Conservation (phyloP, 2,888 invertebrate genomes). For the Suillia variegata region DNA sequence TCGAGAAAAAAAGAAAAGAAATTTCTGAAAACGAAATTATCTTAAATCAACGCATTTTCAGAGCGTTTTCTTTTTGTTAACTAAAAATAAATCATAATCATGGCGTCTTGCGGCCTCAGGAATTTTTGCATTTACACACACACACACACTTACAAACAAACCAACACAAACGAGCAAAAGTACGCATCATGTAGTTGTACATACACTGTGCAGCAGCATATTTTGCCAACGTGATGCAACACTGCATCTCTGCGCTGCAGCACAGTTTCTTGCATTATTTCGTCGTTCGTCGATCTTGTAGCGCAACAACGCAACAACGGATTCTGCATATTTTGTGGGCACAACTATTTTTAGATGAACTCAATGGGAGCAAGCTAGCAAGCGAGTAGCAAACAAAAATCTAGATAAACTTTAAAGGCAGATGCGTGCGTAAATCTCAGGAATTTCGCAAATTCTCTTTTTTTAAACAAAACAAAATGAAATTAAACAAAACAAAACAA, state of each 20-base stretch:
- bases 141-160: too few species aligned
- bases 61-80: too few species aligned
- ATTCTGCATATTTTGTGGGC: neutral
- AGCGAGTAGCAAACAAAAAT: neutral
- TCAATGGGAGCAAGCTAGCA: neutral
- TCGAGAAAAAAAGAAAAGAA: too few species aligned
- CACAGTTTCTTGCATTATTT: neutral
- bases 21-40: too few species aligned
- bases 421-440: neutral
- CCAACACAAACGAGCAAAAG: too few species aligned
- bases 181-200: too few species aligned
- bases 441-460: neutral
- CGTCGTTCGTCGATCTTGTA: too few species aligned
- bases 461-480: neutral
- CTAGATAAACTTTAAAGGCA: neutral
- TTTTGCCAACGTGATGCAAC: neutral
- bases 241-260: too few species aligned
- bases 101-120: neutral
- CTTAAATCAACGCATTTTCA: neutral
- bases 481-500: too few species aligned
- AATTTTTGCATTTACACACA: neutral
- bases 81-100: conserved; percentile 7
- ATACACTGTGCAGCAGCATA: too few species aligned
- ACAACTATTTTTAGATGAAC: conserved; percentile 1
- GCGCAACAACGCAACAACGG: too few species aligned